Evolutionary conservation across 2,797 vertebrate genomes (phyloP).

Genomic region (Knipowitschia caucasica): DNA sequence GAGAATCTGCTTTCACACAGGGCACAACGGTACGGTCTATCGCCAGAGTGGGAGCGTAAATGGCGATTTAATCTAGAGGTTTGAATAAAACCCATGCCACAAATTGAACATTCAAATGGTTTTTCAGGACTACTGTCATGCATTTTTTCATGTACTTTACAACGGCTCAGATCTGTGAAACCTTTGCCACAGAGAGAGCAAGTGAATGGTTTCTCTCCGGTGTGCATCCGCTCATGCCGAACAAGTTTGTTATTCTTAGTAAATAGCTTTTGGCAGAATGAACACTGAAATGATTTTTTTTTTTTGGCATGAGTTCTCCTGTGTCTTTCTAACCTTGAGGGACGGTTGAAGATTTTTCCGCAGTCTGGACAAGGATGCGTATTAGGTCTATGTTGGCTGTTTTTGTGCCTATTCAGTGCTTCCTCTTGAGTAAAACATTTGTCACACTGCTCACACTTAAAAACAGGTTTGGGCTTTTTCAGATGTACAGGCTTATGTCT

Average conservation of each 20-base stretch:
- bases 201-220: slow-evolving; percentile 64
- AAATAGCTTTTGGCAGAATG: slow-evolving; percentile 62
- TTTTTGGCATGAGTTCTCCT: slow-evolving; percentile 54
- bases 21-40: slow-evolving; percentile 63
- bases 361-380: slow-evolving; percentile 65
- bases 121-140: slow-evolving; percentile 66
- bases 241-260: slow-evolving; percentile 57
- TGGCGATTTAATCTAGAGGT: slow-evolving; percentile 56
- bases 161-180: slow-evolving; percentile 62
- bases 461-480: slow-evolving; percentile 33
- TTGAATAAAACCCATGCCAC: slow-evolving; percentile 65
- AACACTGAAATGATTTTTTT: slow-evolving; percentile 59
- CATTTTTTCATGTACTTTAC: slow-evolving; percentile 63
- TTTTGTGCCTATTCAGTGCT: slow-evolving; percentile 53
- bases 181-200: slow-evolving; percentile 62
- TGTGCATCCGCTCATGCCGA: slow-evolving; percentile 64
- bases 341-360: slow-evolving; percentile 64
- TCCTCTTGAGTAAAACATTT: slow-evolving; percentile 53
- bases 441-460: slow-evolving; percentile 51
- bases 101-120: slow-evolving; percentile 51
- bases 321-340: slow-evolving; percentile 61
- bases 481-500: slow-evolving; percentile 56
- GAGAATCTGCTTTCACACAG: slow-evolving; percentile 62
- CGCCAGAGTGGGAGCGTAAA: slow-evolving; percentile 60
- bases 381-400: slow-evolving; percentile 52